Base-by-base conservation (phyloP, 2,113 vertebrate species). In the Rhynchomys soricoides region DNA sequence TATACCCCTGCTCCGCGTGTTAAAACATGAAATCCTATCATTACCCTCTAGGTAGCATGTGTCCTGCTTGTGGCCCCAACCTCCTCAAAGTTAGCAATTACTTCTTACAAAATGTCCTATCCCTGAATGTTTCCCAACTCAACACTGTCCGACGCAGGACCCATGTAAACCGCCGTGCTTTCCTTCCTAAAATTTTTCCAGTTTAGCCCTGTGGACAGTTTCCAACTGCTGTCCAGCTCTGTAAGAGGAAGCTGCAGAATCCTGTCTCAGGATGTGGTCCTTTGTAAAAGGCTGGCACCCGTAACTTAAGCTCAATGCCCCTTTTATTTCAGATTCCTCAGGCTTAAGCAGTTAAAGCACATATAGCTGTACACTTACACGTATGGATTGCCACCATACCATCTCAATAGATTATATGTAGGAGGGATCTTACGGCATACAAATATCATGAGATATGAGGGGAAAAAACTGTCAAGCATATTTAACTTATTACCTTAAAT, bases 401-500 rank as follows among this genome's bases (percentile, higher is more conserved):
- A 75, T 70, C 29, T 68, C 4, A 89, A 37, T 73, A 81, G 45
- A 93, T n/a, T 45, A n/a, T 22, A 73, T 3, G 82, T 70, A 86
- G 37, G 15, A 82, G 12, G 77, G 37, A 89, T 52, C 85, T 92
- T 86, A 85, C 31, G 12, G 17, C 83, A 16, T 59, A 68, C 29
- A 88, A 50, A 74, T 21, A 82, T 3, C 34, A 1, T 74, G 11
- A 96, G 77, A 88, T 88, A 24, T 45, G 79, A 96, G 85, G 93
- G 50, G 6, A 92, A 50, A 59, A 86, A 5, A 11, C 31, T 89
- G 45, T 73, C 0, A 94, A 59, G 13, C 31, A 83, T 57, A 89
- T 74, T 95, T 83, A 96, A 95, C 2, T 97, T 3, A 40, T 66
- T 68, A 29, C 70, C 79, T 95, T 85, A 95, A 96, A 85, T 43